These are phyloP conservation scores for Cyclophora albipunctata DNA, from an alignment of 2,888 invertebrate species.

Conservation along the genomic window DNA sequence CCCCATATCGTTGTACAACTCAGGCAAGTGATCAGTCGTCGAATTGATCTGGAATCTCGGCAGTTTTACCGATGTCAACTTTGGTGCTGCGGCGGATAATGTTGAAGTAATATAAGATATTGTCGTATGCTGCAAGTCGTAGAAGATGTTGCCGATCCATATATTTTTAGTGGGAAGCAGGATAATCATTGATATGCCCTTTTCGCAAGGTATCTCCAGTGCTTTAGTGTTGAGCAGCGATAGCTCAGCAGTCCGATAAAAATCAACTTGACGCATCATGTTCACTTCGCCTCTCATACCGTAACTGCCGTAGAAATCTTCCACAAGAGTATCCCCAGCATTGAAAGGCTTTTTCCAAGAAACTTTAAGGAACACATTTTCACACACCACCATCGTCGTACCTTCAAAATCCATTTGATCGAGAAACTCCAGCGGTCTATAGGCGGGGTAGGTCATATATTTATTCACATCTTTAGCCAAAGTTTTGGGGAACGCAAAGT, in stretches of 20 bases:
- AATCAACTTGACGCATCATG: slow-evolving; percentile 47
- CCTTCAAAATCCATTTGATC: slow-evolving; percentile 38
- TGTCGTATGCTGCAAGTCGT: slow-evolving; percentile 31
- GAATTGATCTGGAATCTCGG: slow-evolving; percentile 44
- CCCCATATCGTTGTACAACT: slow-evolving; percentile 52
- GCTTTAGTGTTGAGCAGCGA: slow-evolving; percentile 37
- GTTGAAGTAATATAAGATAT: slow-evolving; percentile 39
- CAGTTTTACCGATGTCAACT: slow-evolving; percentile 38
- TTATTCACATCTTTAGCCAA: slow-evolving; percentile 34
- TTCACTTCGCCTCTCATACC: slow-evolving; percentile 32
- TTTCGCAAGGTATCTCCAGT: slow-evolving; percentile 53
- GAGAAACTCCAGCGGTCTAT: slow-evolving; percentile 25
- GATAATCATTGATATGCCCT: slow-evolving; percentile 39
- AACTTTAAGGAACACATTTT: slow-evolving; percentile 40
- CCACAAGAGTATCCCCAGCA: slow-evolving; percentile 24
- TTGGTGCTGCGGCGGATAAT: slow-evolving; percentile 24
- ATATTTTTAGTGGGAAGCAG: slow-evolving; percentile 32
- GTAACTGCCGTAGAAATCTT: slow-evolving; percentile 30
- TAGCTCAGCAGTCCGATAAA: slow-evolving; percentile 36
- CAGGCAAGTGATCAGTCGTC: slow-evolving; percentile 40
- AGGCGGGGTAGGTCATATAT: slow-evolving; percentile 27
- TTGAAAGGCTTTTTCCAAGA: slow-evolving; percentile 46
- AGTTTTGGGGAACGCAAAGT: slow-evolving; percentile 31
- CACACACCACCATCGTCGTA: slow-evolving; percentile 38
- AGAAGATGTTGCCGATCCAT: slow-evolving; percentile 37